These are phyloP conservation scores for Euplexia lucipara DNA, from an alignment of 2,888 invertebrate species.

Conservation along the genomic window DNA sequence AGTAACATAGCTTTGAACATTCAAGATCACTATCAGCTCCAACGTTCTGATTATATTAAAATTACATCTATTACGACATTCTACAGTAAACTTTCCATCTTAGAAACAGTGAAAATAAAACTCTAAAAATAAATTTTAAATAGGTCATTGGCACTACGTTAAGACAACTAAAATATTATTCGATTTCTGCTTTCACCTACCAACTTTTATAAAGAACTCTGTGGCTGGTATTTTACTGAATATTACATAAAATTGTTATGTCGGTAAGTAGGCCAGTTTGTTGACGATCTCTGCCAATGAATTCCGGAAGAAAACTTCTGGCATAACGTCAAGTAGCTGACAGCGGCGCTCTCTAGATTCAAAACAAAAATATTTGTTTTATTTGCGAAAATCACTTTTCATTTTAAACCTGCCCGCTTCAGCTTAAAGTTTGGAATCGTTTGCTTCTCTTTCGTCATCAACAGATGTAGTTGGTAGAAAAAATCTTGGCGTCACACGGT, in stretches of 20 bases:
- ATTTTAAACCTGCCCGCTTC: slow-evolving; percentile 41
- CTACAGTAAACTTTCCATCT: background rate
- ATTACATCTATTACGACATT: background rate
- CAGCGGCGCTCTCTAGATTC: slow-evolving; percentile 66
- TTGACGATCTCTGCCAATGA: slow-evolving; percentile 65
- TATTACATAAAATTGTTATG: slow-evolving; percentile 54
- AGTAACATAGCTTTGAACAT: too few relatives aligned
- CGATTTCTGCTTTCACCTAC: slow-evolving; percentile 22
- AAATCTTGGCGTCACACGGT: slow-evolving; percentile 62
- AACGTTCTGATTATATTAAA: background rate
- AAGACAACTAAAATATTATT: slow-evolving; percentile 27
- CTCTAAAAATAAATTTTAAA: slow-evolving; percentile 26
- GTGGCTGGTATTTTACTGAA: slow-evolving; percentile 22
- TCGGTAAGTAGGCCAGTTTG: slow-evolving; percentile 60
- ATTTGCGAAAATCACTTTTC: slow-evolving; percentile 16
- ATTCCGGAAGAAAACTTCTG: slow-evolving; percentile 75
- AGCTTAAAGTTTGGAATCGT: slow-evolving; percentile 50
- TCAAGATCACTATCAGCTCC: too few relatives aligned
- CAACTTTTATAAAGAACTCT: slow-evolving; percentile 27
- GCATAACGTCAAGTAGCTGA: slow-evolving; percentile 74
- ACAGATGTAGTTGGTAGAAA: slow-evolving; percentile 53
- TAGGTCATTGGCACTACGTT: slow-evolving; percentile 32
- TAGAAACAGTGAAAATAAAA: background rate
- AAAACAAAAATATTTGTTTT: slow-evolving; percentile 59
- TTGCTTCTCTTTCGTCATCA: slow-evolving; percentile 55